A percentile compares a stretch with the other conserved stretches of the same genome.
Evolutionary conservation across 2,113 vertebrate species (phyloP).

Genomic region (Antennarius striatus): DNA sequence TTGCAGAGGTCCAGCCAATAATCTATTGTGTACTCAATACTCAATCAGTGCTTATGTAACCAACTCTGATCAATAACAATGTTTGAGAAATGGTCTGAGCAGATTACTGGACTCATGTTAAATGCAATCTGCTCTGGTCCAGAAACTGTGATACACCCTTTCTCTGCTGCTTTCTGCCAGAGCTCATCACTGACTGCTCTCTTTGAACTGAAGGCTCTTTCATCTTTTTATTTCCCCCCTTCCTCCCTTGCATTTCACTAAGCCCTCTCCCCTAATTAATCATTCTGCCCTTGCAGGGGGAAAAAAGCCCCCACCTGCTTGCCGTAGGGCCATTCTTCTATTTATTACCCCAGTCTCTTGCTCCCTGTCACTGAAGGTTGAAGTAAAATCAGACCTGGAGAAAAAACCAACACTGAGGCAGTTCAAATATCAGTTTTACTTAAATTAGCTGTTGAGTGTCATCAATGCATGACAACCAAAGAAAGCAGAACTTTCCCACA

Average conservation of each 20-base stretch:
- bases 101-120: constrained; percentile 18
- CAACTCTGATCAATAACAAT: neutral
- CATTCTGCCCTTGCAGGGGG: constrained; percentile 42
- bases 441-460: neutral
- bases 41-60: too few species aligned
- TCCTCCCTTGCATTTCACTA: constrained; percentile 41
- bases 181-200: constrained; percentile 37
- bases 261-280: constrained; percentile 47
- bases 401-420: neutral
- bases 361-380: constrained; percentile 8
- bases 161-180: constrained; percentile 2
- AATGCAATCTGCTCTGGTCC: constrained; percentile 2
- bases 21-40: too few species aligned
- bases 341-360: constrained; percentile 10
- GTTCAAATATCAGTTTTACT: neutral
- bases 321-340: constrained; percentile 25
- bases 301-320: constrained; percentile 52
- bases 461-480: neutral
- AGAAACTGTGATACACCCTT: constrained; percentile 1
- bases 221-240: constrained; percentile 43
- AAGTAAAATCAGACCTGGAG: neutral
- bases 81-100: neutral
- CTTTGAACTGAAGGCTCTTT: constrained; percentile 57
- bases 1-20: too few species aligned
- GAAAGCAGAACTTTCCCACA: neutral